Base-by-base conservation (phyloP, 2,797 vertebrate species). In the Muscicapa comitata region DNA sequence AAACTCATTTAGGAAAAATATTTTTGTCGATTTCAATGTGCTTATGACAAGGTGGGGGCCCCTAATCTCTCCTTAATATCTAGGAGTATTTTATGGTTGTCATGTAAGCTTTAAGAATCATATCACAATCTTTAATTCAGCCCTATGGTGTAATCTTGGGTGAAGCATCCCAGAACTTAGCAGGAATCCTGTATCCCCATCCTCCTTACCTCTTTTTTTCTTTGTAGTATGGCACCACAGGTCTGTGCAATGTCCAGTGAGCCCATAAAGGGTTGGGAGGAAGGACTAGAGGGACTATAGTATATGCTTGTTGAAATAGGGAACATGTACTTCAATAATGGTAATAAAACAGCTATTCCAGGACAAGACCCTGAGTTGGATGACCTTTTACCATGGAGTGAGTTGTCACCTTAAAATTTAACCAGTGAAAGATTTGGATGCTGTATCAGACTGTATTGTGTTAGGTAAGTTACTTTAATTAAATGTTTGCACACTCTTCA, bases 391-490 rank as follows among this genome's bases (percentile, higher is more conserved):
- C 66, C 77, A 10, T 4, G 9, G 31, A 79, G 15, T 2, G 25
- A 85, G 38, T 23, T 88, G 73, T 75, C 77, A 79, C 45, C 35
- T 77, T 80, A 57, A 89, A 71, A 42, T 83, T 68, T 76, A 74
- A 65, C 68, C 3, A 9, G 50, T 66, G 66, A 72, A 86, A 62
- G 61, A 74, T 86, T 89, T 88, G 42, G 82, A n/a, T 77, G 29
- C 74, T 66, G 6, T 48, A 45, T 93, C 74, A 55, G 28, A 20
- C 67, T 82, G 7, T 74, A 58, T 51, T 3, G 5, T 67, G 35
- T 77, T 68, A 47, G 29, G n/a, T 33, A 50, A 86, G 65, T 83
- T 86, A 65, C 47, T 91, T 94, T 95, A 91, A 95, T 96, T 95
- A 95, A 92, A 78, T 68, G 75, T 87, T 94, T 67, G 42, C 79